A percentile compares a stretch with the other conserved stretches of the same genome.
phyloP scores from a whole-genome alignment of 2,113 vertebrate genomes.

The Apeltes quadracus region DNA sequence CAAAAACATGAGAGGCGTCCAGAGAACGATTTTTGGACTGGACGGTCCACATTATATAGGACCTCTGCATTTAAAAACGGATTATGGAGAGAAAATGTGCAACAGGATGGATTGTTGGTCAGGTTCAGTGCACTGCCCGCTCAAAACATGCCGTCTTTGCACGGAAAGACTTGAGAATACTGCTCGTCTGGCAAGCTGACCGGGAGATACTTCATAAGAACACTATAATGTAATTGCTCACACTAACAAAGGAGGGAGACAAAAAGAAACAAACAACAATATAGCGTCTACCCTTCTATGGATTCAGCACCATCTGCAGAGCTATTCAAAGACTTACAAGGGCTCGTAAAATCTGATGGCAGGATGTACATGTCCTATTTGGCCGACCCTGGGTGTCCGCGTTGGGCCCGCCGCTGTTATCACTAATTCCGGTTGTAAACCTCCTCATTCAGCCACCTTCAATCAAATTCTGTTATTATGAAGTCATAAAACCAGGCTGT shows the following conservation, averaged over 20 bases:
- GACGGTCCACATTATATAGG: background rate
- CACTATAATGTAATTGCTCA: background rate
- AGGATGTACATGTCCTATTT: constrained; percentile 64
- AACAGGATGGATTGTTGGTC: background rate
- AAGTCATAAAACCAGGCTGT: constrained; percentile 63
- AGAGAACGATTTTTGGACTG: background rate
- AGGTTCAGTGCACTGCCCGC: background rate
- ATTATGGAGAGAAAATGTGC: too few relatives aligned
- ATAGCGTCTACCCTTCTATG: constrained; percentile 53
- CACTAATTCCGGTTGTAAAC: constrained; percentile 65
- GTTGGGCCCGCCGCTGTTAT: constrained; percentile 25
- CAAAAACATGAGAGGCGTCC: too few relatives aligned
- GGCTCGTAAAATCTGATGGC: constrained; percentile 63
- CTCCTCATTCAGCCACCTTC: constrained; percentile 57
- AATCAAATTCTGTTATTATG: constrained; percentile 60
- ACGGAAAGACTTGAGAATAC: background rate
- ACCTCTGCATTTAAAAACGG: background rate
- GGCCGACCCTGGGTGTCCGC: constrained; percentile 39
- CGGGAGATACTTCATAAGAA: background rate
- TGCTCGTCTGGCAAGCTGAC: background rate
- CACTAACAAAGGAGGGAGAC: too few relatives aligned
- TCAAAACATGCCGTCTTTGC: background rate
- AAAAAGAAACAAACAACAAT: constrained; percentile 45
- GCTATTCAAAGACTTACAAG: constrained; percentile 56
- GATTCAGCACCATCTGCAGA: constrained; percentile 60